Evolutionary conservation across 2,113 vertebrate genomes (phyloP).

Genomic region (Erythrolamprus reginae): DNA sequence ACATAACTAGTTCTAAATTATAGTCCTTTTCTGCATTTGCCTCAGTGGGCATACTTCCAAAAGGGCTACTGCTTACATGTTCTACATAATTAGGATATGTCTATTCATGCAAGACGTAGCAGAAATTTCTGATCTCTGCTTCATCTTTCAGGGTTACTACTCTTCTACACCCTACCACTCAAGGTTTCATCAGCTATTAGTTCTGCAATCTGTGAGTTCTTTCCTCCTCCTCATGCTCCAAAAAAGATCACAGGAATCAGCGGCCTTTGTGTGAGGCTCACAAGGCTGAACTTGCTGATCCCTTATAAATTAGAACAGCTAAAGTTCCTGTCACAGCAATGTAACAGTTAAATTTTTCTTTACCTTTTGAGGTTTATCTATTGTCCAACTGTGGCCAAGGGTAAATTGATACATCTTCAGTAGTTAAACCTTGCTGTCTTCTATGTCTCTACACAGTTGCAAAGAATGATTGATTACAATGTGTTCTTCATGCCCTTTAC

Average conservation of each 20-base stretch:
- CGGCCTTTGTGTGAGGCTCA: neutral
- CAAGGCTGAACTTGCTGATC: neutral
- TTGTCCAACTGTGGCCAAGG: neutral
- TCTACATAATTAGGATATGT: neutral
- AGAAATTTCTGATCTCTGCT: neutral
- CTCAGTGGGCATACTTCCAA: neutral
- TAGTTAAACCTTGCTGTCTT: conserved; percentile 11
- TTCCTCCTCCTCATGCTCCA: neutral
- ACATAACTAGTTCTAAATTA: neutral
- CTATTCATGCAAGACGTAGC: neutral
- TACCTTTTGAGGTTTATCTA: conserved; percentile 23
- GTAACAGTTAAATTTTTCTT: conserved; percentile 12
- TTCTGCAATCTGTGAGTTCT: neutral
- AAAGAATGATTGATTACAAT: conserved; percentile 32
- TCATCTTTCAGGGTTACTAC: neutral
- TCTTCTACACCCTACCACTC: neutral
- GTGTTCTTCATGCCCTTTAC: conserved; percentile 23
- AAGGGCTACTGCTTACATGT: neutral
- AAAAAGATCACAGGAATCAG: neutral
- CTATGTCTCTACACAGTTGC: neutral
- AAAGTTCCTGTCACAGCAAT: neutral
- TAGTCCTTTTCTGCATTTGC: neutral
- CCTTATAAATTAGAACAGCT: neutral
- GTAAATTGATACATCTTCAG: conserved; percentile 23
- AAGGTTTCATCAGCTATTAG: neutral